Conservation (phyloP, 2,797 vertebrate species). For the Delichon dasypus region DNA sequence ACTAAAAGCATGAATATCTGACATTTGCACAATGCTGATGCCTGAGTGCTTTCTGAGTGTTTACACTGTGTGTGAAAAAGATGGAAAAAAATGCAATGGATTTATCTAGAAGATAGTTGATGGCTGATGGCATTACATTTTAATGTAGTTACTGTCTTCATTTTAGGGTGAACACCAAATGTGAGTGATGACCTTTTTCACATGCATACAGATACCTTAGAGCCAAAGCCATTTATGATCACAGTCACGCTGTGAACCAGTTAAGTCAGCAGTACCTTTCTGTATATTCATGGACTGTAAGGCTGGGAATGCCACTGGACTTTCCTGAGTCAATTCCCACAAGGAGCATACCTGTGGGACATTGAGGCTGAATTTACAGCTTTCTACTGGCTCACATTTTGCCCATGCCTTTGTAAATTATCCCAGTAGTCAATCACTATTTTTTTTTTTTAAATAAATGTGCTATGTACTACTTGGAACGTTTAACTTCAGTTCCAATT, state of each 20-base stretch:
- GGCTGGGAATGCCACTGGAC: neutral
- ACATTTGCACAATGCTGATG: neutral
- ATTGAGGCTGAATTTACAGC: neutral
- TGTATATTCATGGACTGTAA: neutral
- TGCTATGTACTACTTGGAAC: neutral
- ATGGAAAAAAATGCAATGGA: neutral
- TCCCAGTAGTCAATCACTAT: neutral
- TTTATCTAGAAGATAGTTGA: neutral
- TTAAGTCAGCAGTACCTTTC: neutral
- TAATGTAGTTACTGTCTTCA: neutral
- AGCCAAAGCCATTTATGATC: neutral
- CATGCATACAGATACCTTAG: neutral
- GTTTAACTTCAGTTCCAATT: neutral
- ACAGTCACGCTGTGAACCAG: fast-evolving
- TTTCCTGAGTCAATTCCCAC: neutral
- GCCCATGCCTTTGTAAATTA: neutral
- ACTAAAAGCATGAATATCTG: neutral
- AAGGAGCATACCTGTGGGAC: neutral
- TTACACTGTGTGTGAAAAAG: neutral
- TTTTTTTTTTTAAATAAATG: neutral
- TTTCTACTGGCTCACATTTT: neutral
- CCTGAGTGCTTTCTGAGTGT: neutral
- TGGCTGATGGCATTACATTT: neutral
- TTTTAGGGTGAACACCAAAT: neutral
- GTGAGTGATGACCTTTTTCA: neutral